These are phyloP conservation scores for Neodon shergylaensis DNA, from an alignment of 2,113 vertebrate species.

Conservation along the genomic window DNA sequence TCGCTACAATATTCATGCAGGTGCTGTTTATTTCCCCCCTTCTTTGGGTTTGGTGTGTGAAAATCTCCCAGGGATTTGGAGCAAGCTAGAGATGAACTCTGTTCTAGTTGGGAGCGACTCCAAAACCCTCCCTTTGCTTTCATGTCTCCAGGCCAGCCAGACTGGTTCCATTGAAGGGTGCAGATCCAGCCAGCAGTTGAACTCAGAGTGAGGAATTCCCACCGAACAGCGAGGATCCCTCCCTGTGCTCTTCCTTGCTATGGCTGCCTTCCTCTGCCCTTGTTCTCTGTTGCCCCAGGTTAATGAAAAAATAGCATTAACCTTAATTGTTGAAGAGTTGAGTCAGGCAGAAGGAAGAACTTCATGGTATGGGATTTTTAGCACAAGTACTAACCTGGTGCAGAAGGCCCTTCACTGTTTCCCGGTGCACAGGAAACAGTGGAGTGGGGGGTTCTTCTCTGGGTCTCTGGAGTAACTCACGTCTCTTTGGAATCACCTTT, in stretches of 20 bases:
- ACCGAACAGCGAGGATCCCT: not conserved
- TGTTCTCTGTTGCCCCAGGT: not conserved
- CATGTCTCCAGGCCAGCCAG: constrained; percentile 20
- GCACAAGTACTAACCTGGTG: not conserved
- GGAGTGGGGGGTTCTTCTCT: not conserved
- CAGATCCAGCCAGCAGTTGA: not conserved
- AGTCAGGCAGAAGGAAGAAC: constrained; percentile 56
- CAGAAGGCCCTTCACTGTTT: not conserved
- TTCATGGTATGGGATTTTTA: not conserved
- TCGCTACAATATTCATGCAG: not conserved
- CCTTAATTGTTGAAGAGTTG: not conserved
- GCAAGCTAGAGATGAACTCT: constrained; percentile 41
- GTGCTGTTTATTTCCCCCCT: not conserved
- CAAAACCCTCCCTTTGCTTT: constrained; percentile 11
- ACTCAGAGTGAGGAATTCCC: constrained; percentile 5
- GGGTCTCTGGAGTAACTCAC: not conserved
- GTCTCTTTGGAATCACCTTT: not conserved
- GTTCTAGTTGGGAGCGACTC: constrained; percentile 16
- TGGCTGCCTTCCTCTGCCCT: not conserved
- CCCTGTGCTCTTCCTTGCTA: not conserved
- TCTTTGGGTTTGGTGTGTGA: constrained; percentile 1
- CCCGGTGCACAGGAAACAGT: not conserved
- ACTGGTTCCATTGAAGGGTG: constrained; percentile 1
- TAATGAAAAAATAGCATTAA: constrained; percentile 24
- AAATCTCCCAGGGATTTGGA: constrained; percentile 9